A percentile compares a stretch with the other conserved stretches of the same genome.
These are phyloP conservation scores for Poicephalus meyeri DNA, from an alignment of 2,113 vertebrate species.

Conservation along the genomic window DNA sequence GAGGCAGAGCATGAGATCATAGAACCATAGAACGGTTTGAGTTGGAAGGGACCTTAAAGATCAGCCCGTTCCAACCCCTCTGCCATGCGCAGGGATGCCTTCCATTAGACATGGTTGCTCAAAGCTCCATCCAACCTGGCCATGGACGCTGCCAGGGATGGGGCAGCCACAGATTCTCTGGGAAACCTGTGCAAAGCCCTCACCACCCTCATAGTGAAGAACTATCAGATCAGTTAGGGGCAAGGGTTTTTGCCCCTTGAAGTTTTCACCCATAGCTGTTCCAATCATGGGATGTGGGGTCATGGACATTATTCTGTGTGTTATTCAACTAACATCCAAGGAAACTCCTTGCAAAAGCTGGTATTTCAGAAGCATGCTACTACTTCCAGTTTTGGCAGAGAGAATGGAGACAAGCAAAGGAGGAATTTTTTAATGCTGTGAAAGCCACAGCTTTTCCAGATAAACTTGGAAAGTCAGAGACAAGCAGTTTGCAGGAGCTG, in stretches of 20 bases:
- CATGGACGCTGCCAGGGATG: not conserved
- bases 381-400: not conserved
- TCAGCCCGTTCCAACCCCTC: not conserved
- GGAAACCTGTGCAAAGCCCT: not conserved
- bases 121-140: not conserved
- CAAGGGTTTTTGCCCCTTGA: not conserved
- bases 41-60: not conserved
- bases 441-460: not conserved
- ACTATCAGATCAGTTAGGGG: not conserved
- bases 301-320: not conserved
- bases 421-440: not conserved
- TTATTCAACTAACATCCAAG: not conserved
- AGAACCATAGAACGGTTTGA: not conserved
- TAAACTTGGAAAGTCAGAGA: rapidly evolving
- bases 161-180: not conserved
- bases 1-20: not conserved
- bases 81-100: not conserved
- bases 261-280: not conserved
- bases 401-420: not conserved
- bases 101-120: not conserved
- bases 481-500: not conserved
- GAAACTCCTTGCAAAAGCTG: not conserved
- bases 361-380: not conserved
- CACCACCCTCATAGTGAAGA: not conserved
- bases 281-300: rapidly evolving